Percentiles rank a stretch among this genome's conserved stretches.
Evolutionary conservation across 2,888 invertebrate genomes (phyloP).

Genomic region (Nebria salina): DNA sequence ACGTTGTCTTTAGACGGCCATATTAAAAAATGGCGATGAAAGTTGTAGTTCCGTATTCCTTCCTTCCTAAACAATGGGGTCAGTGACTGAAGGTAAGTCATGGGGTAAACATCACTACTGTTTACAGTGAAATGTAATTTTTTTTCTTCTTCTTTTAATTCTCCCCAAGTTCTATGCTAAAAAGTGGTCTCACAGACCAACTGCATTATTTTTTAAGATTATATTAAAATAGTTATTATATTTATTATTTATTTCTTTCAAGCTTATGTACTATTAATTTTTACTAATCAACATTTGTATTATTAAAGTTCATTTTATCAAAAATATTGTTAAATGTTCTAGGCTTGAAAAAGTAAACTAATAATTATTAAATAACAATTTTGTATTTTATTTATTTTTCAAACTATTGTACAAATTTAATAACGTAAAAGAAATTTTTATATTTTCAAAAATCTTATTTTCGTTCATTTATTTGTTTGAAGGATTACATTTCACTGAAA

Average conservation of each 20-base stretch:
- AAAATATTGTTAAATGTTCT: too few species aligned
- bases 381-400: too few species aligned
- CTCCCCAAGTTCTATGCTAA: background rate
- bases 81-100: slow-evolving; percentile 41
- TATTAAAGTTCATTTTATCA: too few species aligned
- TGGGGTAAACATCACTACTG: slow-evolving; percentile 26
- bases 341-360: too few species aligned
- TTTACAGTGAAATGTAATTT: slow-evolving; percentile 42
- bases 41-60: slow-evolving; percentile 55
- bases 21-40: slow-evolving; percentile 63
- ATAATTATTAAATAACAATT: too few species aligned
- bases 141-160: background rate
- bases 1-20: slow-evolving; percentile 73
- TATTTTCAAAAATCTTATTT: too few species aligned
- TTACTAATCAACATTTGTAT: too few species aligned
- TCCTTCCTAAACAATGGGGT: slow-evolving; percentile 46
- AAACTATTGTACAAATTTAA: too few species aligned
- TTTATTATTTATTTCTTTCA: too few species aligned
- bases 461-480: background rate
- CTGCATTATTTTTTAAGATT: background rate
- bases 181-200: background rate
- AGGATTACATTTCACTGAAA: slow-evolving; percentile 19
- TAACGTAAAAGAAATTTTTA: too few species aligned
- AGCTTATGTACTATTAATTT: too few species aligned
- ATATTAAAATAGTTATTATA: too few species aligned